Evolutionary conservation across 1,140 invertebrate genomes (phyloP).

Genomic region (Lutraria rhynchaena): DNA sequence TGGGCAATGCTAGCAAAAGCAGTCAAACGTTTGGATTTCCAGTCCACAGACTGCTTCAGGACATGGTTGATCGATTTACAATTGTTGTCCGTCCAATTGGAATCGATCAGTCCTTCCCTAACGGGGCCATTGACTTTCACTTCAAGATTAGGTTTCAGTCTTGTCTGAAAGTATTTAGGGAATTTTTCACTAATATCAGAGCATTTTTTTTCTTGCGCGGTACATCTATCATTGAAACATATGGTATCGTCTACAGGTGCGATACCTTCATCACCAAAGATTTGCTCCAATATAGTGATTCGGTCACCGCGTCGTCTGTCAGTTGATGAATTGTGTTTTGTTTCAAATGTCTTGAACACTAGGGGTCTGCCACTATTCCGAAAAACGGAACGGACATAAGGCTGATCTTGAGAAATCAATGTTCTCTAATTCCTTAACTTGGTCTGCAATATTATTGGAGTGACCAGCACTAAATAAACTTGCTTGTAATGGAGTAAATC

Average conservation of each 20-base stretch:
- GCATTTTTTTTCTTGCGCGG: not conserved
- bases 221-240: not conserved
- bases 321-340: slow-evolving; percentile 12
- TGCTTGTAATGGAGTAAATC: too few relatives aligned
- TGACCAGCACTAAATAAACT: too few relatives aligned
- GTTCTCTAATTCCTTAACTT: too few relatives aligned
- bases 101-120: not conserved
- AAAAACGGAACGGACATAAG: too few relatives aligned
- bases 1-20: too few relatives aligned
- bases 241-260: not conserved
- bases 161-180: not conserved
- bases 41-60: not conserved
- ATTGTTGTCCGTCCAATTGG: not conserved
- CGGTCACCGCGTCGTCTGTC: slow-evolving; percentile 15
- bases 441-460: too few relatives aligned
- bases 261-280: slow-evolving; percentile 14
- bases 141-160: not conserved
- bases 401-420: too few relatives aligned
- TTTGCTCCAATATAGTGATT: not conserved
- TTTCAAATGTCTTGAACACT: slow-evolving; percentile 52
- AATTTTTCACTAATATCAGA: not conserved
- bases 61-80: slow-evolving; percentile 10
- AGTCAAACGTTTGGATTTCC: too few relatives aligned
- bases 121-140: not conserved
- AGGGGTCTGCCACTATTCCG: too few relatives aligned